phyloP scores from a whole-genome alignment of 2,797 vertebrate genomes.

The Sternarchorhynchus goeldii region DNA sequence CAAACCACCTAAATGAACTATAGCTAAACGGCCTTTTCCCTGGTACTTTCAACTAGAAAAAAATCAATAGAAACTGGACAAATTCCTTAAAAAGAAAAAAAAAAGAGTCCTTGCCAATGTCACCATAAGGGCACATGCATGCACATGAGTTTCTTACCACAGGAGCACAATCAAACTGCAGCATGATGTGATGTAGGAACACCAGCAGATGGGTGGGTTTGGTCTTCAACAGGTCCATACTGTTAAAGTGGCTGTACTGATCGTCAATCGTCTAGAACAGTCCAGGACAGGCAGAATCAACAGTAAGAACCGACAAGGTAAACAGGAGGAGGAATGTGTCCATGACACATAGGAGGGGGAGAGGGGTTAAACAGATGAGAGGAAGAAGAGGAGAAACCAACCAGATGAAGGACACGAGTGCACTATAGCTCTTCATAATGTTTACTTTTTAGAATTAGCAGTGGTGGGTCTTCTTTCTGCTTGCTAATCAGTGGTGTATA shows the following conservation, averaged over 20 bases:
- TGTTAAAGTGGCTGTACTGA: constrained; percentile 78
- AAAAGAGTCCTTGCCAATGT: too few relatives aligned
- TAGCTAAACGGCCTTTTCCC: too few relatives aligned
- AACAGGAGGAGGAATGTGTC: neutral
- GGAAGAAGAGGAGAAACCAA: too few relatives aligned
- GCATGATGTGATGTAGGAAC: constrained; percentile 87
- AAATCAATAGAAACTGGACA: neutral
- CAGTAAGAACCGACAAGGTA: neutral
- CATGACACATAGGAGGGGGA: too few relatives aligned
- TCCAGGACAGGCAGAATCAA: neutral
- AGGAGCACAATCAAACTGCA: constrained; percentile 88
- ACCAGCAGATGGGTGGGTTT: constrained; percentile 85
- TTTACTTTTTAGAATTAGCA: neutral
- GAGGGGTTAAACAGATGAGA: too few relatives aligned
- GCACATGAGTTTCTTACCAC: constrained; percentile 76
- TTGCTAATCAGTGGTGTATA: neutral
- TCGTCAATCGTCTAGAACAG: constrained; percentile 75
- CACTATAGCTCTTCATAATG: too few relatives aligned
- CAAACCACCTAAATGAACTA: too few relatives aligned
- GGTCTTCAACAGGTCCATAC: constrained; percentile 77
- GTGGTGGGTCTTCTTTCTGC: neutral
- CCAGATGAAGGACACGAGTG: too few relatives aligned
- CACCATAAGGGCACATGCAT: neutral
- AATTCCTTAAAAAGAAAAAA: too few relatives aligned
- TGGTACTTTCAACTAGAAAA: neutral